Evolutionary conservation across 2,113 vertebrate species (phyloP), one percentile per base, ranked within the genome.

Genomic region (Phalacrocorax pelagicus): DNA sequence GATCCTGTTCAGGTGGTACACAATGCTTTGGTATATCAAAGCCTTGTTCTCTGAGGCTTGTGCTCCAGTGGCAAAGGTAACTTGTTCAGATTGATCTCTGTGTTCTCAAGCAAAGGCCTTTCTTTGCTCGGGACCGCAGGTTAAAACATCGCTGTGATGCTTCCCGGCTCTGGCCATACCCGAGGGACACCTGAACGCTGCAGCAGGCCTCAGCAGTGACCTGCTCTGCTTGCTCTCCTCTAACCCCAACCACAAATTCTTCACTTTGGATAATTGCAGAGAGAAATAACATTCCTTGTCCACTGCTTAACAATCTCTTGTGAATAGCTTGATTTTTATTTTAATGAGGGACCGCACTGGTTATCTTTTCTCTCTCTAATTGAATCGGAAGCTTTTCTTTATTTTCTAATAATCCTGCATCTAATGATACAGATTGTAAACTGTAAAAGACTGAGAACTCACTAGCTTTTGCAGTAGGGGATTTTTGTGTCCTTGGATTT

Each of bases 291-390:
- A 3, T 79, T 87, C 54, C 65, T 69, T 59, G 23, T 74, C 86
- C 0, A 0, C 86, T 54, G 57, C 83, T 69, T 75, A 51, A 79
- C 70, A 58, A 12, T 78, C 61, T 61, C 62, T 29, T 80, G 30
- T 72, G 94, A 86, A 84, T 61, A 62, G 78, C 78, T 94, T 23
- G 10, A 22, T 94, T 93, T 94, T 92, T 92, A 34, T 94, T 96
- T 95, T 92, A 81, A 88, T 90, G 92, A 95, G 85, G 78, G 52
- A 65, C 83, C 0, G 4, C 30, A 29, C 42, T 7, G 38, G 49
- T 65, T 59, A 72, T 70, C 63, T 54, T 75, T 93, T 96, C 32
- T 95, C 83, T 92, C 73, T 66, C 77, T 78, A 74, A 90, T 67
- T 96, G 92, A 95, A 95, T 90, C 0, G 1, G 66, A 88, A 88